phyloP scores from a whole-genome alignment of 1,140 invertebrate genomes.

The Cydia splendana region DNA sequence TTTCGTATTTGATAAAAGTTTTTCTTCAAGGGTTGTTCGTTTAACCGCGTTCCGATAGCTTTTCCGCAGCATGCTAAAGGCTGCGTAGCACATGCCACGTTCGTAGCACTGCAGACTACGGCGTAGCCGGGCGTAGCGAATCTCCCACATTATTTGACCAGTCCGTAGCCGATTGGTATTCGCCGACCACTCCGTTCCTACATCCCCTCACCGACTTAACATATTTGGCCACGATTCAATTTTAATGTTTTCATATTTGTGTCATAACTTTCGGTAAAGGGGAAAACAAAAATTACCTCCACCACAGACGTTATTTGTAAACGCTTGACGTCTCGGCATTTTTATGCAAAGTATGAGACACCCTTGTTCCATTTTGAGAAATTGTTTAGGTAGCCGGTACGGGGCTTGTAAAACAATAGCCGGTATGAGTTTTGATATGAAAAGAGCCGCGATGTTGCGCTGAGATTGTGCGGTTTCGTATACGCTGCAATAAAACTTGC shows the following conservation, averaged over 20 bases:
- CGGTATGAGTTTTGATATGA: conserved; percentile 47
- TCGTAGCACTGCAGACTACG: conserved; percentile 46
- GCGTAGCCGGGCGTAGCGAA: conserved; percentile 54
- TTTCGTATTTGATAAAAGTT: conserved; percentile 7
- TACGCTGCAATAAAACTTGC: conserved; percentile 72
- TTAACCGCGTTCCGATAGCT: background rate
- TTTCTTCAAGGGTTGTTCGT: background rate
- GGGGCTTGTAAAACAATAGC: conserved; percentile 56
- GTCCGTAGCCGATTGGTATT: conserved; percentile 61
- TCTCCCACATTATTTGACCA: conserved; percentile 41
- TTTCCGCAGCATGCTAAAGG: conserved; percentile 32
- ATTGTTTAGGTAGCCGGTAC: conserved; percentile 71
- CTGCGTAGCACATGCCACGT: conserved; percentile 49
- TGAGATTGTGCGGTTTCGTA: conserved; percentile 65
- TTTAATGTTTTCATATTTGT: conserved; percentile 76
- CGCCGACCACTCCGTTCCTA: conserved; percentile 51
- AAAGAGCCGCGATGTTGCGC: conserved; percentile 52
- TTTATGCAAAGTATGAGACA: conserved; percentile 70
- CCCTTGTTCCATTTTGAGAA: conserved; percentile 68
- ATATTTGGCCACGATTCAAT: conserved; percentile 76
- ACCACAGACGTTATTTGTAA: conserved; percentile 72
- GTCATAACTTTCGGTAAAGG: conserved; percentile 71
- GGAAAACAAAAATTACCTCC: conserved; percentile 68
- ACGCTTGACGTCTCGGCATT: conserved; percentile 72
- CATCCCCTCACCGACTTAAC: conserved; percentile 63